phyloP scores from a whole-genome alignment of 2,888 invertebrate species.

The Netelia virgata region DNA sequence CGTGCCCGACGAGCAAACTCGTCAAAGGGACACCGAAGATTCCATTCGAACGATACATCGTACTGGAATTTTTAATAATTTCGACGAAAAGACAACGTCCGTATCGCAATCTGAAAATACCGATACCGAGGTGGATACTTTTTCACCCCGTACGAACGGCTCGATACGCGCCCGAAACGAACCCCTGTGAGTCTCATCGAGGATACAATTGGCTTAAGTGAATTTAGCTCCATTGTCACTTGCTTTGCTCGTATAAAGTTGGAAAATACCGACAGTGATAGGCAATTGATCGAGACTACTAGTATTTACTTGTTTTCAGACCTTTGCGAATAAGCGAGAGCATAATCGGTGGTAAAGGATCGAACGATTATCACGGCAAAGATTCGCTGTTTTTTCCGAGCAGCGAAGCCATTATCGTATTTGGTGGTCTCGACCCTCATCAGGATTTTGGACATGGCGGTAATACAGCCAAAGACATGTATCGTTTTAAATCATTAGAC shows the following conservation, averaged over 20 bases:
- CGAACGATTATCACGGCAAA: conserved; percentile 85
- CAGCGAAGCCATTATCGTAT: conserved; percentile 88
- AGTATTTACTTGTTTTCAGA: conserved; percentile 44
- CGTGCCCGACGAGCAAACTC: conserved; percentile 19
- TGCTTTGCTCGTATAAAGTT: neutral
- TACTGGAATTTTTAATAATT: conserved; percentile 74
- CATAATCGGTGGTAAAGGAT: conserved; percentile 64
- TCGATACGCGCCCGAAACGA: neutral
- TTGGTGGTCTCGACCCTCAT: conserved; percentile 90
- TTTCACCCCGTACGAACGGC: conserved; percentile 65
- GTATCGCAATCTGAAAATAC: conserved; percentile 73
- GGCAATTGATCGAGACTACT: too few relatives aligned
- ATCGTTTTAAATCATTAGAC: conserved; percentile 87
- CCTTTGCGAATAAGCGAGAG: conserved; percentile 72
- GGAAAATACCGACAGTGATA: too few relatives aligned
- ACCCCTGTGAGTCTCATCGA: conserved; percentile 60
- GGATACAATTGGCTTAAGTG: neutral
- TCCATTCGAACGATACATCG: conserved; percentile 75
- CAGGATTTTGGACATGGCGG: conserved; percentile 86
- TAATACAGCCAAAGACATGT: conserved; percentile 88
- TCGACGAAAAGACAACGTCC: conserved; percentile 74
- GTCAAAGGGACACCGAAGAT: conserved; percentile 61
- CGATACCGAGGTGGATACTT: conserved; percentile 73
- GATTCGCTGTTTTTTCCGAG: conserved; percentile 87
- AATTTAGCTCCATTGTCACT: neutral